Base-by-base conservation (phyloP, 1,140 invertebrate genomes). In the Penaeus japonicus region DNA sequence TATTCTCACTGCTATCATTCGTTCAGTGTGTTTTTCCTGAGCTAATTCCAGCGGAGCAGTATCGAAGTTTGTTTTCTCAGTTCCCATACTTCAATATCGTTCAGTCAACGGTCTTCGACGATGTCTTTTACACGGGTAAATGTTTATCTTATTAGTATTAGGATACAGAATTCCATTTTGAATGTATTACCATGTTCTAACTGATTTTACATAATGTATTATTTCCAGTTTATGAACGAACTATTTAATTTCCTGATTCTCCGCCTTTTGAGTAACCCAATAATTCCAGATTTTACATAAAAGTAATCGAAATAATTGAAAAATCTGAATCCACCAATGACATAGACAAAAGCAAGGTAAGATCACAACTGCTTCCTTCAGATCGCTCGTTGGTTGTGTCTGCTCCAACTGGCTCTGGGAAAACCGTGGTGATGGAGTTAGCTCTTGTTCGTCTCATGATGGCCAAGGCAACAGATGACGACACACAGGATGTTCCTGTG, bases 361-460 rank as follows among this genome's bases (percentile, higher is more conserved):
- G 15, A 47, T 47, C 15, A 0, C 47, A 10, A 0, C 47, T 0
- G 1, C 47, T 20, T 54, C 20, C 35, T 35, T 2, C 92, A 94
- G 96, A 96, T 92, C 94, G 95, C 91, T 94, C 95, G 7, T 91
- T 96, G 75, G 95, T 96, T 10, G 94, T 97, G 4, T 95, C 95
- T 89, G 95, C 96, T 22, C 96, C 96, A 0, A 97, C 96, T 22
- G 96, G 96, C 53, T 96, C 96, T 22, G 96, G 96, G 53, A 97
- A 97, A 93, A 97, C 96, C 0, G 95, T 94, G 47, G 93, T 97
- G 39, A 96, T 97, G 93, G 96, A 97, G 93, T 92, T 97, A 91
- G 95, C 96, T 0, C 96, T 97, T 73, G 92, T 96, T 7, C 93
- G 94, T 89, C 92, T 96, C 22, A 91, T 96, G 30, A 94, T 94